Base-by-base conservation (phyloP, 92 coral and sea anemone species). In the Epizoanthus ramosus region DNA sequence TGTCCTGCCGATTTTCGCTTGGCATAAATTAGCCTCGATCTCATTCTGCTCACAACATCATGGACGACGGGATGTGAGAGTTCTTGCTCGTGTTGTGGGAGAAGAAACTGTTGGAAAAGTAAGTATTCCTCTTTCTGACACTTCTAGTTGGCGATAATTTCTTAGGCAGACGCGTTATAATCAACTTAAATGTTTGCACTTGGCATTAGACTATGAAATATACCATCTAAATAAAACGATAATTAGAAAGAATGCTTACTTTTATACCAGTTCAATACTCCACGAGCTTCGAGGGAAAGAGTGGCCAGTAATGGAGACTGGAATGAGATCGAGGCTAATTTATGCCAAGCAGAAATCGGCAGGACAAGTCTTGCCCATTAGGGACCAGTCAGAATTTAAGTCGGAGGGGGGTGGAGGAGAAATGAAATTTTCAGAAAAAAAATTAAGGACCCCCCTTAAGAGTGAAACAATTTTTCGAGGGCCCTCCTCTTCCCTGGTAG, bases 301-400 rank as follows among this genome's bases (percentile, higher is more conserved):
- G 35, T 41, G 45, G 45, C 45, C 45, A 41, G 45, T 28, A 16
- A 66, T 68, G 52, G 47, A 0, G 21, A 22, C 22, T 22, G 39
- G 17, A 35, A 68, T 68, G 22, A 68, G 47, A 68, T 68, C 73
- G 52, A 37, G 73, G 73, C 73, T 68, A 68, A 68, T 68, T 68
- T 31, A 68, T 68, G 73, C 45, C 19, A 68, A 68, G n/a, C n/a
- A n/a, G n/a, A n/a, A n/a, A n/a, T n/a, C n/a, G n/a, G n/a, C n/a
- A n/a, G n/a, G n/a, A n/a, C n/a, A n/a, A n/a, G n/a, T n/a, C n/a
- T n/a, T n/a, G n/a, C n/a, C n/a, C n/a, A n/a, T n/a, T n/a, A n/a
- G n/a, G n/a, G n/a, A n/a, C n/a, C n/a, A n/a, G n/a, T n/a, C n/a
- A n/a, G n/a, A n/a, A n/a, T n/a, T n/a, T n/a, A n/a, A n/a, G n/a